Base-by-base conservation (phyloP, 1,140 invertebrate species). In the Pseudomyrmex dendroicus region DNA sequence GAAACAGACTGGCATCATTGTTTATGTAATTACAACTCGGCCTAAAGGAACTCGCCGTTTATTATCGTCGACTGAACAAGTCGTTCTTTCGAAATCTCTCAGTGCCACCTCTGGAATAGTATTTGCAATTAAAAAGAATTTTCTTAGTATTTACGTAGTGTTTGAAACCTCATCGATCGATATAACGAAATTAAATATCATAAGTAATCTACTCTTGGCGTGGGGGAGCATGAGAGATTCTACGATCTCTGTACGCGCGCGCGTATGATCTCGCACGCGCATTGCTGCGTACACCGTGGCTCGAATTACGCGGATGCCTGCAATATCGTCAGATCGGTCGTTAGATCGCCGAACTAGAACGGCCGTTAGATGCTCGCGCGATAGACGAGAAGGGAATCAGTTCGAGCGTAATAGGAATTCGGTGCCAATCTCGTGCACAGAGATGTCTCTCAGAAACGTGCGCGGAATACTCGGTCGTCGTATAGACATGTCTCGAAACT, bases 1-100 rank as follows among this genome's bases (percentile, higher is more conserved):
- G 44, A 20, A 70, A 70, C 82, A 88, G 84, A 74, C 82, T 82
- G 72, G 66, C 87, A 67, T 89, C 82, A 84, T 80, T 89, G 87
- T 89, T 89, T 89, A 89, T 89, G 84, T 84, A 89, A 89, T 89
- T 86, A 89, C 82, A 76, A 64, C 73, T 62, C 74, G 68, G 78
- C 72, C 87, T 76, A 50, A 56, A 82, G 84, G 80, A 80, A 74
- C 48, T 22, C 50, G 25, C 25, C 25, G 67, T 84, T 73, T 66
- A 61, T 72, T 57, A 61, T 74, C 46, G 54, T 82, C 73, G 57
- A 46, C 12, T 76, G 64, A 87, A 52, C 73, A 35, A 62, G n/a
- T 44, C 54, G 44, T 48, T 44, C 61, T 59, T 72, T n/a, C 17
- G 9, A 20, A 66, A 62, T 62, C 17, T 35, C 9, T 35, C 35